Conservation (phyloP, 1,140 invertebrate genomes). For the Tetragnatha versicolor region DNA sequence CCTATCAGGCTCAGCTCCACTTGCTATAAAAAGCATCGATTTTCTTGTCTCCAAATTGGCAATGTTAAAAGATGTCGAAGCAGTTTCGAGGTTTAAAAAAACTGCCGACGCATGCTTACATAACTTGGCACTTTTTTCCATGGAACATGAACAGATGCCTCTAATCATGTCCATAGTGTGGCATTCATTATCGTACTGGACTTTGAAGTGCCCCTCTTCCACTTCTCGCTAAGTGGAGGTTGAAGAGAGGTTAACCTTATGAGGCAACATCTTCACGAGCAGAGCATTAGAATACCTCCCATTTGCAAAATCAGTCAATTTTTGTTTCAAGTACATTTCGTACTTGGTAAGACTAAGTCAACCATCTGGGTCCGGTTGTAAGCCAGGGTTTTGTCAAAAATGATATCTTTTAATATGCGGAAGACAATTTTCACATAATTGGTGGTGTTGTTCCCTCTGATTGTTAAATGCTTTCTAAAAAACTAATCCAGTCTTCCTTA, state of each 20-base stretch:
- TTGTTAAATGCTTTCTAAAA: not conserved
- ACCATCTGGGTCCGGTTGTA: not conserved
- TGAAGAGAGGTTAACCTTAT: too few relatives aligned
- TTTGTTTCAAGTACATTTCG: not conserved
- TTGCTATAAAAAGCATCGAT: too few relatives aligned
- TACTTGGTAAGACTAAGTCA: not conserved
- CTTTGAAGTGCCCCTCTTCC: not conserved
- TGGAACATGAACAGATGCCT: not conserved
- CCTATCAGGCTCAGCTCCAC: too few relatives aligned
- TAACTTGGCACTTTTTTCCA: not conserved
- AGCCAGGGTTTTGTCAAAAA: not conserved
- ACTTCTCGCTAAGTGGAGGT: not conserved
- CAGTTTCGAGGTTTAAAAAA: not conserved
- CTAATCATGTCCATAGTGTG: not conserved
- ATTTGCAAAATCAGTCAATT: not conserved
- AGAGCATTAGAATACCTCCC: not conserved
- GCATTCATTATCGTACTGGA: not conserved
- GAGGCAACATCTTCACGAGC: not conserved
- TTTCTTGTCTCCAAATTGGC: too few relatives aligned
- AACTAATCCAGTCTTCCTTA: not conserved
- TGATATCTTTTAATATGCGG: not conserved
- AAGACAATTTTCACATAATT: not conserved
- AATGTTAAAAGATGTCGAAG: too few relatives aligned
- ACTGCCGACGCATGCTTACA: not conserved
- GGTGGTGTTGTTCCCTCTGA: not conserved